Evolutionary conservation across 2,888 invertebrate genomes (phyloP), one percentile per base, ranked within the genome.

Genomic region (Chrysodeixis includens): DNA sequence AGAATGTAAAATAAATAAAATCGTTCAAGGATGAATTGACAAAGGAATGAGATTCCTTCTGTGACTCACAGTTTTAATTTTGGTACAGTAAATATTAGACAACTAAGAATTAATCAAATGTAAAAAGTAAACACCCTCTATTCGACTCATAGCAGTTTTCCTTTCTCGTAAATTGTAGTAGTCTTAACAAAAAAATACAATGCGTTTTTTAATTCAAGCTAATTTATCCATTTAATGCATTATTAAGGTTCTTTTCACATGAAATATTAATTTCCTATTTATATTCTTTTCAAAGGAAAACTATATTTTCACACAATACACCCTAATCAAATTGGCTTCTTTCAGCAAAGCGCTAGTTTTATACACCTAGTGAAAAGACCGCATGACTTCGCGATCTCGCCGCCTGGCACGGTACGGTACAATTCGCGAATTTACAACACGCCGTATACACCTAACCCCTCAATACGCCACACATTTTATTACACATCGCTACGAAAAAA

Each of bases 321-420:
- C 35, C 14, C 12, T 35, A 35, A 35, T 35, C 35, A 35, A 14
- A 35, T 35, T 35, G 4, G n/a, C 35, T 35, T 35, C 12, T 12
- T 35, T 14, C 16, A 40, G 5, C 40, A 46, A 46, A 16, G 18
- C 16, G 7, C 46, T 46, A 18, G 46, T 8, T 46, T 46, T 46
- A 18, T 18, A 46, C 9, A 16, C 16, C 16, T 14, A 18, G 35
- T 2, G 18, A 30, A 56, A 66, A 66, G 58, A 49, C 59, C 55
- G n/a, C 57, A 46, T 56, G 64, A 66, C 57, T 44, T 46, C 10
- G 66, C 72, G 60, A 70, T 56, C 63, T 72, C 73, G 46, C 81
- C 32, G 35, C 66, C 71, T 75, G 71, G 75, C 44, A 83, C 81
- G 57, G 40, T 67, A 52, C 81, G 57, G 32, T 67, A 52, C 46